These are phyloP conservation scores for Platorchestia sp. DNA, from an alignment of 1,140 invertebrate species.

Conservation along the genomic window DNA sequence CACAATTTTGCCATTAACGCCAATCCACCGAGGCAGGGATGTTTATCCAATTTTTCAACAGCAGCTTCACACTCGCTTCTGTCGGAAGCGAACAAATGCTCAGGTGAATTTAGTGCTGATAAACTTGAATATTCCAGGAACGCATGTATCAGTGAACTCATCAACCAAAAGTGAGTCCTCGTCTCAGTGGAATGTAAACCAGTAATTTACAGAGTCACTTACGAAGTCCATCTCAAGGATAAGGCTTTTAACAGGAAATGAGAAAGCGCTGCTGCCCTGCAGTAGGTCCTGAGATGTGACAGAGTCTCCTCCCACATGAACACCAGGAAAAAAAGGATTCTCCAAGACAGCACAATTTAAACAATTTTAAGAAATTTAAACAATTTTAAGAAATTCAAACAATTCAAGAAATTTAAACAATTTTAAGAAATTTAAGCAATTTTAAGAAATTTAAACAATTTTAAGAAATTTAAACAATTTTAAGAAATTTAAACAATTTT, in stretches of 20 bases:
- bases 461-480: too few species aligned
- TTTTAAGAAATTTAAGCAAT: too few species aligned
- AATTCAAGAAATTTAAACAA: too few species aligned
- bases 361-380: too few species aligned
- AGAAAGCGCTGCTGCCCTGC: too few species aligned
- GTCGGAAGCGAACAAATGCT: background rate
- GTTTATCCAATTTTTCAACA: too few species aligned
- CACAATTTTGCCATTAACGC: too few species aligned
- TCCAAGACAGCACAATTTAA: background rate
- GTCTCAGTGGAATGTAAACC: background rate
- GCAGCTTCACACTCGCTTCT: background rate
- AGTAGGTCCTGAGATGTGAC: too few species aligned
- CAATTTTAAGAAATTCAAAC: too few species aligned
- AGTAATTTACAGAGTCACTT: background rate
- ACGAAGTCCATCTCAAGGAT: background rate
- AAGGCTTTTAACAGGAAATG: constrained; percentile 1
- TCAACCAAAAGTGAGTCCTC: background rate
- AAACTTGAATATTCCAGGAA: background rate
- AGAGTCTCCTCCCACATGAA: background rate
- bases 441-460: too few species aligned
- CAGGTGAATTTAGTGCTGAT: background rate
- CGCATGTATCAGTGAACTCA: background rate
- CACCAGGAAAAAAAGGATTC: background rate
- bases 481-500: too few species aligned
- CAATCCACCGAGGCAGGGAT: too few species aligned